Evolutionary conservation across 2,113 vertebrate species (phyloP).

Genomic region (Colistium nudipinnis): DNA sequence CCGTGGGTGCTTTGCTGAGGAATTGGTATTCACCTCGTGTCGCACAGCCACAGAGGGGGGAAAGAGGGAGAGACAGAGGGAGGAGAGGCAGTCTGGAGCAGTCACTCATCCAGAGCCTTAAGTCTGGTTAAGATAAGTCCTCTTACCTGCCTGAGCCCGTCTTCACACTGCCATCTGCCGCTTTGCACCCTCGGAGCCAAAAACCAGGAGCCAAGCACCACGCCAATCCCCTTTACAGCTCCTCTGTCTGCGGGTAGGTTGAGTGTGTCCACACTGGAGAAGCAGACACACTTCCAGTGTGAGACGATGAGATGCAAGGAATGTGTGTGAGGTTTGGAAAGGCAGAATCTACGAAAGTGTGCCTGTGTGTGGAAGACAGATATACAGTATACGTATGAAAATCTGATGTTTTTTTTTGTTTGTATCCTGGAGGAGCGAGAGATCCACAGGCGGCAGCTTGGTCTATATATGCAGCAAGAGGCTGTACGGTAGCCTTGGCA

Average conservation of each 20-base stretch:
- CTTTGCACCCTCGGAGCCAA: constrained; percentile 54
- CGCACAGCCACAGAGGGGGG: constrained; percentile 52
- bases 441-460: constrained; percentile 78
- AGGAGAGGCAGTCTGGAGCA: constrained; percentile 48
- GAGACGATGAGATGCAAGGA: constrained; percentile 23
- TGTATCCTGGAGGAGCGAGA: constrained; percentile 70
- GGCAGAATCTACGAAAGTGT: constrained; percentile 14
- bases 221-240: constrained; percentile 67
- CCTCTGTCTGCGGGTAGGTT: constrained; percentile 55
- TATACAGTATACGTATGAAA: constrained; percentile 35
- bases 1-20: constrained; percentile 42
- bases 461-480: constrained; percentile 80
- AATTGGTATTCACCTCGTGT: constrained; percentile 79
- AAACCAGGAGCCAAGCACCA: constrained; percentile 61
- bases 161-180: constrained; percentile 73
- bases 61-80: constrained; percentile 28
- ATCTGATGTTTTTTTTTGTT: constrained; percentile 74
- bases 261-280: constrained; percentile 46
- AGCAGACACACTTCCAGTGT: constrained; percentile 26
- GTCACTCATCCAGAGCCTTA: constrained; percentile 51
- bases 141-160: constrained; percentile 75
- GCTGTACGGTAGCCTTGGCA: constrained; percentile 81
- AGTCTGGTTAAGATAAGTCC: constrained; percentile 68
- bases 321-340: constrained; percentile 33
- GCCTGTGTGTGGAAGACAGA: constrained; percentile 38